Conservation (phyloP, 1,140 invertebrate genomes). For the Nasonia giraulti region DNA sequence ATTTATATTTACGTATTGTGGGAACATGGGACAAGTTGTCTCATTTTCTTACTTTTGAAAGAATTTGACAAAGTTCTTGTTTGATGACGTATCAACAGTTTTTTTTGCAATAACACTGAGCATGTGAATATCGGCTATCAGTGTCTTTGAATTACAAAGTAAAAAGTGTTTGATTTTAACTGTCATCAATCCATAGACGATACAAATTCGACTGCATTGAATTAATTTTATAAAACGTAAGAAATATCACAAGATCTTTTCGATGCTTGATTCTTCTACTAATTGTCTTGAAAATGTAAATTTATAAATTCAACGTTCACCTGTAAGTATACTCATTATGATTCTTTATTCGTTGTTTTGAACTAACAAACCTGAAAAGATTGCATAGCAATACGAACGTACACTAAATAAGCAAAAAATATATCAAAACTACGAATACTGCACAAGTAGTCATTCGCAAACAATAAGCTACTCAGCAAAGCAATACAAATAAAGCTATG, state of each 20-base stretch:
- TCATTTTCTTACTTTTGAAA: background rate
- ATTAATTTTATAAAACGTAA: constrained; percentile 29
- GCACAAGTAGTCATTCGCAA: background rate
- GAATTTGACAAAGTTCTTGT: background rate
- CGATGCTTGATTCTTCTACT: constrained; percentile 23
- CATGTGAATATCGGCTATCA: background rate
- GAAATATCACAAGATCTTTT: constrained; percentile 33
- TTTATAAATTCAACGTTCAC: constrained; percentile 16
- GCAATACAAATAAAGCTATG: constrained; percentile 2
- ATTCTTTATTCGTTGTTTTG: constrained; percentile 35
- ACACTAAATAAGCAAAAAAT: background rate
- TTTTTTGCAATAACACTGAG: too few species aligned
- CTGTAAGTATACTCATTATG: background rate
- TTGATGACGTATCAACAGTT: too few species aligned
- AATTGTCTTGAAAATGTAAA: constrained; percentile 15
- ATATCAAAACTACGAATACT: constrained; percentile 12
- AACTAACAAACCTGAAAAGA: constrained; percentile 12
- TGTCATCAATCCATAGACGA: background rate
- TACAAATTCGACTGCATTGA: background rate
- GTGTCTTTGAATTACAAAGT: background rate
- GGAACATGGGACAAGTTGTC: constrained; percentile 22
- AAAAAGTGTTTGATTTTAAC: background rate
- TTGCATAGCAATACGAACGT: background rate
- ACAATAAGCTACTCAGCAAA: constrained; percentile 15
- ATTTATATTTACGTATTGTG: constrained; percentile 30